Percentiles rank a stretch among this genome's conserved stretches.
Conservation (phyloP, 2,797 vertebrate genomes). For the Leuciscus waleckii region DNA sequence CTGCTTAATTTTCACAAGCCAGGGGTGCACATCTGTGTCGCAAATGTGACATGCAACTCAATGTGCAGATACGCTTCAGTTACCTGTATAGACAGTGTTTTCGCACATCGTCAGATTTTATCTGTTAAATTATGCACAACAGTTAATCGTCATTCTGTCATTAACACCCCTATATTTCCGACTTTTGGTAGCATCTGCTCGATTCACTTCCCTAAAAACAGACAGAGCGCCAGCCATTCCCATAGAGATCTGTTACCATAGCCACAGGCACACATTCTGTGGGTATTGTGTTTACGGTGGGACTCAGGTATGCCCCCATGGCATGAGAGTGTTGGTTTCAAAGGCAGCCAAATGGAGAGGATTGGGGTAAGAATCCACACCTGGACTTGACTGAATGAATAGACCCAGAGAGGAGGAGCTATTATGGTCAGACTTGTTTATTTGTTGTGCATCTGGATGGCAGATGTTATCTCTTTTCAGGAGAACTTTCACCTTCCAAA, state of each 20-base stretch:
- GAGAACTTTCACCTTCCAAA: not conserved
- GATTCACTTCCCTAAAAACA: conserved; percentile 46
- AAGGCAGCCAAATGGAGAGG: conserved; percentile 25
- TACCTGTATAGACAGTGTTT: not conserved
- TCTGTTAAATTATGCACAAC: not conserved
- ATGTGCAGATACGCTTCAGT: not conserved
- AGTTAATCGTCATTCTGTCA: not conserved
- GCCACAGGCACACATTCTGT: conserved; percentile 43
- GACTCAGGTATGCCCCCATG: conserved; percentile 51
- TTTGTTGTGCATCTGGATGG: conserved; percentile 38
- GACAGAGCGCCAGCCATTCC: conserved; percentile 47
- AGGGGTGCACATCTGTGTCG: not conserved
- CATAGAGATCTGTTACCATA: conserved; percentile 56
- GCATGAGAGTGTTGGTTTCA: conserved; percentile 56
- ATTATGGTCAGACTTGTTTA: conserved; percentile 11
- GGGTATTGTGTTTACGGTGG: conserved; percentile 43
- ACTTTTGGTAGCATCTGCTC: not conserved
- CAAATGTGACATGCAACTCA: not conserved
- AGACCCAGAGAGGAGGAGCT: not conserved
- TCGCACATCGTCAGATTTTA: not conserved
- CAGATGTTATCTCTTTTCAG: conserved; percentile 34
- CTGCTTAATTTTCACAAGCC: not conserved
- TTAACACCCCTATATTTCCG: not conserved
- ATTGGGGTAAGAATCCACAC: conserved; percentile 24
- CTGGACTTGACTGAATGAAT: conserved; percentile 32